Percentiles rank a stretch among this genome's conserved stretches.
Evolutionary conservation across 2,797 vertebrate species (phyloP).

Genomic region (Ambastaia sidthimunki): DNA sequence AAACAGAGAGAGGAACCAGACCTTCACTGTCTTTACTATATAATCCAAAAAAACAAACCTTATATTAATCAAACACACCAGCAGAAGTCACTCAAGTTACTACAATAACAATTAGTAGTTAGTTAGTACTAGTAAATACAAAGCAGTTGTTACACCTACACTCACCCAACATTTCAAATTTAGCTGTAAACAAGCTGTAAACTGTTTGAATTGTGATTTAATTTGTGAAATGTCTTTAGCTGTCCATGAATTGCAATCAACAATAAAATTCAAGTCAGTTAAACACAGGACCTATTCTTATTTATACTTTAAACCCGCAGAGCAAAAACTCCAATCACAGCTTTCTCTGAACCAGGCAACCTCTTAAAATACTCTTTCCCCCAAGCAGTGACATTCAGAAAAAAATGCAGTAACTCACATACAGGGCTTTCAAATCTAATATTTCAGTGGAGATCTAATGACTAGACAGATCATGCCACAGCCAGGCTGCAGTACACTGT

Average conservation of each 20-base stretch:
- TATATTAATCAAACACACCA: not conserved
- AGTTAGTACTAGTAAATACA: too few species aligned
- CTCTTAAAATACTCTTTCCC: slow-evolving; percentile 28
- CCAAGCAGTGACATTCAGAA: slow-evolving; percentile 43
- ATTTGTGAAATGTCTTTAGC: too few species aligned
- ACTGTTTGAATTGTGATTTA: too few species aligned
- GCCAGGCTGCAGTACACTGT: not conserved
- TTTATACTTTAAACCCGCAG: not conserved
- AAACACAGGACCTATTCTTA: not conserved
- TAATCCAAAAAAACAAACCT: not conserved
- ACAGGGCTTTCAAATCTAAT: slow-evolving; percentile 23
- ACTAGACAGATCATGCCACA: not conserved
- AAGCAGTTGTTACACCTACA: not conserved
- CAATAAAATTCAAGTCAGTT: not conserved
- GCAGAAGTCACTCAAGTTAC: not conserved
- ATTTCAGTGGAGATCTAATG: slow-evolving; percentile 45
- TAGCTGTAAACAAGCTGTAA: not conserved
- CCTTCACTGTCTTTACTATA: not conserved
- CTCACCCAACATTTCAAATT: not conserved
- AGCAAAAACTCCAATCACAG: not conserved
- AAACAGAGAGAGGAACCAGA: not conserved
- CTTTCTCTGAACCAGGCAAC: slow-evolving; percentile 13
- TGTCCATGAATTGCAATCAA: too few species aligned
- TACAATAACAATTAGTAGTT: not conserved
- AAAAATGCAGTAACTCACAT: slow-evolving; percentile 25